phyloP scores from a whole-genome alignment of 2,113 vertebrate genomes.

The Brachyistius frenatus region DNA sequence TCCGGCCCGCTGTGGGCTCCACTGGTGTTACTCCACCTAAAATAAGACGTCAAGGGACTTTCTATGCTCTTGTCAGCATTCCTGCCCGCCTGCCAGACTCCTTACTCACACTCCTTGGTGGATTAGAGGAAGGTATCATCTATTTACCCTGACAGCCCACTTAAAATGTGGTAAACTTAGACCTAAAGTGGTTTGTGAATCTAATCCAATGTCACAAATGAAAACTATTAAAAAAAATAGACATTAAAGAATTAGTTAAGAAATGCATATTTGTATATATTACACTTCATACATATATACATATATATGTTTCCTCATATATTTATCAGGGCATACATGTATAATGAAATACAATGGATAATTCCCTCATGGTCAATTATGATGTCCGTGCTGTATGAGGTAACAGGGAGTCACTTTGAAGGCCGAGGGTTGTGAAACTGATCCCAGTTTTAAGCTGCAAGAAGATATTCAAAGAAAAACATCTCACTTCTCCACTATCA shows the following conservation, averaged over 20 bases:
- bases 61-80: slow-evolving; percentile 70
- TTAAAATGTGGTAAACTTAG: slow-evolving; percentile 46
- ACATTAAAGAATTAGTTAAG: too few relatives aligned
- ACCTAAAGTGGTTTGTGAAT: slow-evolving; percentile 28
- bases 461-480: slow-evolving; percentile 28
- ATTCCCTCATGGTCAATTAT: slow-evolving; percentile 46
- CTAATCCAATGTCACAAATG: slow-evolving; percentile 14
- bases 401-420: slow-evolving; percentile 18
- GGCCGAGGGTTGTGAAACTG: slow-evolving; percentile 27
- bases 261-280: too few relatives aligned
- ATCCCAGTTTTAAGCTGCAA: slow-evolving; percentile 7
- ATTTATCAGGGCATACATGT: too few relatives aligned
- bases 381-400: slow-evolving; percentile 13
- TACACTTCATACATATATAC: too few relatives aligned
- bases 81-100: slow-evolving; percentile 57
- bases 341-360: slow-evolving; percentile 11
- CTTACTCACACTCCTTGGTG: slow-evolving; percentile 48
- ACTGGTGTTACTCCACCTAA: slow-evolving; percentile 69
- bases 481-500: slow-evolving; percentile 31
- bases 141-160: slow-evolving; percentile 62
- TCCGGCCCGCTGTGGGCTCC: slow-evolving; percentile 56
- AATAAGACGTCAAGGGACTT: slow-evolving; percentile 80
- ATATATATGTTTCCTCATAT: too few relatives aligned
- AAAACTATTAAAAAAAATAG: not conserved
- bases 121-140: slow-evolving; percentile 69